These are phyloP conservation scores for Hyperopisus bebe DNA, from an alignment of 2,113 vertebrate species.

Conservation along the genomic window DNA sequence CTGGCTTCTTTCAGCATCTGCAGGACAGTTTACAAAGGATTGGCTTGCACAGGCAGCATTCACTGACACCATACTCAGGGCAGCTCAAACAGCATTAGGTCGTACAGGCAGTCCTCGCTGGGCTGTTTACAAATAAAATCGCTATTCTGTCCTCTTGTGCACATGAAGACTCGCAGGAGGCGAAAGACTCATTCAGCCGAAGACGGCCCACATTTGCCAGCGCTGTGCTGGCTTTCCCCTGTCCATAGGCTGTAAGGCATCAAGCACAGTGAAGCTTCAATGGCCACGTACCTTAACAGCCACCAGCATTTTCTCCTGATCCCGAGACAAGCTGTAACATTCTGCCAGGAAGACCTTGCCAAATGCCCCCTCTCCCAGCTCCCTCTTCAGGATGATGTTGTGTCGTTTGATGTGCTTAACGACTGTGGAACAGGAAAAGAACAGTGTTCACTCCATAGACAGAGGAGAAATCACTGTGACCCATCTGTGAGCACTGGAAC, in stretches of 20 bases:
- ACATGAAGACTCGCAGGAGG: background rate
- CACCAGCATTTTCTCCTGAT: conserved; percentile 95
- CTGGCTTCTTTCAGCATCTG: conserved; percentile 96
- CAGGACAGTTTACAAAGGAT: background rate
- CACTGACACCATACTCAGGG: background rate
- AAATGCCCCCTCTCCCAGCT: conserved; percentile 95
- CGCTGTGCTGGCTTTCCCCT: background rate
- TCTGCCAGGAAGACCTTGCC: conserved; percentile 97
- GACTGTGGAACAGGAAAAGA: conserved; percentile 65
- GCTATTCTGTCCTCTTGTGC: background rate
- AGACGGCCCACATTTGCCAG: background rate
- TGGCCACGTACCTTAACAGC: conserved; percentile 82
- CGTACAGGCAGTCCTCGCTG: background rate
- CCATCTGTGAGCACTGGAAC: background rate
- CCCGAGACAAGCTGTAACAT: conserved; percentile 89
- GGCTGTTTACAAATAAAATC: background rate
- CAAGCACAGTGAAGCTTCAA: background rate
- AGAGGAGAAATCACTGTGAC: background rate
- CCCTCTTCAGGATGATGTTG: conserved; percentile 92
- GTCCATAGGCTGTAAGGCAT: background rate
- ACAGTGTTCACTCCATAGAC: conserved; percentile 12
- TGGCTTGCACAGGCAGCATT: background rate
- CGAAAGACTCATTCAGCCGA: background rate
- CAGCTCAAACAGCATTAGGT: background rate
- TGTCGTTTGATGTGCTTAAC: conserved; percentile 98